These are phyloP conservation scores for Polyodon spathula DNA, from an alignment of 2,113 vertebrate genomes.

Conservation along the genomic window DNA sequence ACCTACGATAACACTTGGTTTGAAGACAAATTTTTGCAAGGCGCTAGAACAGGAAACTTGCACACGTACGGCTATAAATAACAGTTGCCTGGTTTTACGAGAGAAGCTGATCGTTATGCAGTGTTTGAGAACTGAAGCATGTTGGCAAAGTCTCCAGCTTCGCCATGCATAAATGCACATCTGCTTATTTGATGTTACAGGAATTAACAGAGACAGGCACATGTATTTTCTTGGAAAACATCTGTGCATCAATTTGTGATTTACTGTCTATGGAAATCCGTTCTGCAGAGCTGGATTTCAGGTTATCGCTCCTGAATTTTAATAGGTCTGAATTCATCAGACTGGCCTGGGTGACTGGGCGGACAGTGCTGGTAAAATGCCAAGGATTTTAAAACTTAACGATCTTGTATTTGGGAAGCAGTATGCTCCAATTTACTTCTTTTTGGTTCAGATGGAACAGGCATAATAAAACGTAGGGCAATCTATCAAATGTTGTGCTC, in stretches of 20 bases:
- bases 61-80: not conserved
- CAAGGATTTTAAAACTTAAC: too few species aligned
- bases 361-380: too few species aligned
- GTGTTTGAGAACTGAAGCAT: not conserved
- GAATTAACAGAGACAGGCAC: not conserved
- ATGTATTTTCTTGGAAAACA: not conserved
- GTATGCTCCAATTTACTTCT: too few species aligned
- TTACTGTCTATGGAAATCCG: not conserved
- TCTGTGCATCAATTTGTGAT: not conserved
- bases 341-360: too few species aligned
- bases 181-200: slow-evolving; percentile 1
- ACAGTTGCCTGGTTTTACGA: not conserved
- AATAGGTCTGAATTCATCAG: not conserved
- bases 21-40: too few species aligned
- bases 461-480: too few species aligned
- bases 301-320: not conserved
- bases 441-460: too few species aligned
- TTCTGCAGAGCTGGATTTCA: not conserved
- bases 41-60: not conserved
- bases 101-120: not conserved
- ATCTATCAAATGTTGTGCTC: too few species aligned
- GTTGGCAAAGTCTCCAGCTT: not conserved
- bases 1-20: too few species aligned
- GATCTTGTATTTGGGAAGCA: too few species aligned
- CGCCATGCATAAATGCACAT: not conserved